These are phyloP conservation scores for Pocillopora verrucosa DNA, from an alignment of 64 coral and sea anemone genomes.

Conservation along the genomic window DNA sequence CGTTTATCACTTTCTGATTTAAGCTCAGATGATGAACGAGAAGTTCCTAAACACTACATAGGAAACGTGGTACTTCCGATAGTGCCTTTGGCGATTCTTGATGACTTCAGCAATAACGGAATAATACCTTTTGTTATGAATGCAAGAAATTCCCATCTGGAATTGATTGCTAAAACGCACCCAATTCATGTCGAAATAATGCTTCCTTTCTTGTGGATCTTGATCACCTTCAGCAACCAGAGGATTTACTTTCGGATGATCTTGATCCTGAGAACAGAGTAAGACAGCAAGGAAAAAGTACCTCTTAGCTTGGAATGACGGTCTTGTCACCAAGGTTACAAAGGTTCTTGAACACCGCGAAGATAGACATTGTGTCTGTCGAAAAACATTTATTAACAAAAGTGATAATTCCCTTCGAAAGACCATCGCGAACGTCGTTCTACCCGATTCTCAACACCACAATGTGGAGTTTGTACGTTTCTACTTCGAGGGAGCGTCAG, in stretches of 20 bases:
- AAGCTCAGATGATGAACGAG: conserved; percentile 29
- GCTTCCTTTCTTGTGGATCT: conserved; percentile 41
- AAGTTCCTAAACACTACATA: conserved; percentile 28
- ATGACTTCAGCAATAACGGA: neutral
- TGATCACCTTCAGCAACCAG: conserved; percentile 36
- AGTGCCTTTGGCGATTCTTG: neutral
- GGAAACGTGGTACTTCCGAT: conserved; percentile 5
- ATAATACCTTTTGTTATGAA: conserved; percentile 32
- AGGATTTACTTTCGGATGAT: conserved; percentile 63
- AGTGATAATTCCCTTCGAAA: conserved; percentile 40
- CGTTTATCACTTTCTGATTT: neutral
- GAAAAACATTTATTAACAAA: conserved; percentile 44
- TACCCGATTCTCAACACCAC: conserved; percentile 3
- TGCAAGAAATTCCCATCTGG: neutral
- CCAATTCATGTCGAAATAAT: conserved; percentile 52
- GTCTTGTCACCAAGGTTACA: neutral
- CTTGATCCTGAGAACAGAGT: conserved; percentile 51
- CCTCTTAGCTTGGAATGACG: neutral
- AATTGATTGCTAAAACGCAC: conserved; percentile 29
- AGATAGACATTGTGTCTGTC: conserved; percentile 16
- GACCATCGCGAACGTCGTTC: conserved; percentile 33
- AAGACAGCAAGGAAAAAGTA: conserved; percentile 56
- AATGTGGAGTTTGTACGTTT: conserved; percentile 44
- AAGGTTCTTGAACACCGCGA: neutral
- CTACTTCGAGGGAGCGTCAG: conserved; percentile 4